These are phyloP conservation scores for Champsocephalus esox DNA, from an alignment of 2,797 vertebrate species.

Conservation along the genomic window DNA sequence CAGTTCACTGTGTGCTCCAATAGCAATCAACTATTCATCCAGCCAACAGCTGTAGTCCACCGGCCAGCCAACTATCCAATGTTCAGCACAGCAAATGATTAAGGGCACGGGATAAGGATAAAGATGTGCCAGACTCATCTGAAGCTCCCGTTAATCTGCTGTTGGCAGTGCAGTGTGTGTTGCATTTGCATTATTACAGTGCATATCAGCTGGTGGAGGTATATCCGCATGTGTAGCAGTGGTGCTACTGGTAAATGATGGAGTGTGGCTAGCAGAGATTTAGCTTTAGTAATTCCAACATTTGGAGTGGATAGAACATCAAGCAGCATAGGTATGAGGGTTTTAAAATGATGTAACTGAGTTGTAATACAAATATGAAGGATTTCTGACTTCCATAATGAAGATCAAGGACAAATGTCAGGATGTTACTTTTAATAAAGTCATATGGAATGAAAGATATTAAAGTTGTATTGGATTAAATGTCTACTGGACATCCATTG, in stretches of 20 bases:
- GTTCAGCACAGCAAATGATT: conserved; percentile 48
- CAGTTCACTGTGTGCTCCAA: conserved; percentile 17
- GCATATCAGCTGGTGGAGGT: conserved; percentile 24
- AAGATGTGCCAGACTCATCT: conserved; percentile 50
- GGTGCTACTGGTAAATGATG: conserved; percentile 3
- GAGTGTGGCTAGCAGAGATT: conserved; percentile 31
- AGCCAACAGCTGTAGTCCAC: conserved; percentile 24
- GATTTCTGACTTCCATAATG: conserved; percentile 34
- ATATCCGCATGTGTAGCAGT: conserved; percentile 18
- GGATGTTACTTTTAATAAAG: not conserved
- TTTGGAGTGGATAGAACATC: conserved; percentile 15
- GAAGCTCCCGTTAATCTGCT: conserved; percentile 56
- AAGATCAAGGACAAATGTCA: conserved; percentile 12
- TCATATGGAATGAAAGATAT: not conserved
- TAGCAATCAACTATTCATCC: conserved; percentile 10
- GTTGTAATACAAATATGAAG: conserved; percentile 28
- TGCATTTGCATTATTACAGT: conserved; percentile 58
- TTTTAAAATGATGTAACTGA: conserved; percentile 31
- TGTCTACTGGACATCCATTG: not conserved
- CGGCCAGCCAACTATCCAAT: conserved; percentile 14
- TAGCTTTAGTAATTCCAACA: conserved; percentile 46
- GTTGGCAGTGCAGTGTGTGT: conserved; percentile 39
- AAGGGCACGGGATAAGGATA: conserved; percentile 52
- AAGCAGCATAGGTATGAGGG: not conserved
- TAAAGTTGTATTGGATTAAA: not conserved